Base-by-base conservation (phyloP, 2,113 vertebrate species). In the Dipodomys merriami region DNA sequence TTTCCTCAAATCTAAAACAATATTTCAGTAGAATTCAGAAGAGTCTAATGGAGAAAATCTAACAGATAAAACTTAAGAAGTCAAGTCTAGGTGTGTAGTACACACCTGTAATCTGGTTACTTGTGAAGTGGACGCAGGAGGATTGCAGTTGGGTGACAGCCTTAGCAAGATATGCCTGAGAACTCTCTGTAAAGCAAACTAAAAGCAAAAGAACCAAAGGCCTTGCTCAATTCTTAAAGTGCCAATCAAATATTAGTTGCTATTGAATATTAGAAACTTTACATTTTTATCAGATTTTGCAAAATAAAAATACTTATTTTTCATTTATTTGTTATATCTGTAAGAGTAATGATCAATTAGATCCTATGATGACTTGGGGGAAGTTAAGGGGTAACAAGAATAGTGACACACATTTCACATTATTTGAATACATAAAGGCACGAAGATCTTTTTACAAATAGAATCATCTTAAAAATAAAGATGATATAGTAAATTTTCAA, bases 1-100 rank as follows among this genome's bases (percentile, higher is more conserved):
- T 88, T 64, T 80, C 8, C 13, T 87, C 7, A 25, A 90, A 27
- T 62, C 19, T 72, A 53, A 83, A 88, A 35, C 20, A 19, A 76
- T 18, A 64, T 68, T 79, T 90, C 76, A 49, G 65, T 13, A 83
- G 9, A 7, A 81, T 20, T 84, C n/a, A 81, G 11, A 68, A 89
- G 87, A 95, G 23, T 7, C 3, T 19, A 93, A 53, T 53, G 39
- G 74, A 94, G 25, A 64, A 16, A 39, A 87, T 65, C 16, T 46
- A 46, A 72, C 1, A 72, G 76, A 30, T 68, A 82, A 88, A 93
- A 86, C 30, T 81, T 83, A 88, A 79, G 23, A 67, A 80, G 46
- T 39, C 64, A 7, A 83, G 76, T 62, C 73, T 30, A n/a, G 23
- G 22, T 23, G 62, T 64, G 62, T 23, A 22, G 22, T 23, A 25